A percentile compares a stretch with the other conserved stretches of the same genome.
phyloP scores from a whole-genome alignment of 2,888 invertebrate species.

The Erebia palarica region DNA sequence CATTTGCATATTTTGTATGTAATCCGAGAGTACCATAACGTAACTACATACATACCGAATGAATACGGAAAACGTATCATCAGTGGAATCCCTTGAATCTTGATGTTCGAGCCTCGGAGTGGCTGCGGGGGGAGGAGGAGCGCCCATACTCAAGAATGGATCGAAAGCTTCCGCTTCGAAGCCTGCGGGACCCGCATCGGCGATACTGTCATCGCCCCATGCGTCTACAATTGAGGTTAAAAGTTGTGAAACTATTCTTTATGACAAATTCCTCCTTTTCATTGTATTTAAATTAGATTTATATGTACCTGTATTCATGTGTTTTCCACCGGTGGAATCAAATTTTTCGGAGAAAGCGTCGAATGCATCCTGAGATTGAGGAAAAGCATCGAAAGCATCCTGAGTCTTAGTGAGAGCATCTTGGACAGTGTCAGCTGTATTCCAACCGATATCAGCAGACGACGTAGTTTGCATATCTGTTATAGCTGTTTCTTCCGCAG shows the following conservation, averaged over 20 bases:
- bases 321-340: constrained; percentile 84
- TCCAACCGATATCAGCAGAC: constrained; percentile 56
- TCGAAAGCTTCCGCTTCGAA: constrained; percentile 90
- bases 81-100: constrained; percentile 90
- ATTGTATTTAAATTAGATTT: not conserved
- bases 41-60: constrained; percentile 83
- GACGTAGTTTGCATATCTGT: constrained; percentile 40
- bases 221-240: constrained; percentile 51
- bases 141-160: constrained; percentile 90
- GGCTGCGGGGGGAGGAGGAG: constrained; percentile 87
- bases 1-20: too few species aligned
- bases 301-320: constrained; percentile 58
- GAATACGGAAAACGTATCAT: constrained; percentile 91
- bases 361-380: constrained; percentile 82
- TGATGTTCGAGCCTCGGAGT: constrained; percentile 84
- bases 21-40: too few species aligned
- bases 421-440: constrained; percentile 56
- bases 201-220: constrained; percentile 62
- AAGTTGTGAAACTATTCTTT: not conserved
- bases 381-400: constrained; percentile 88
- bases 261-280: not conserved
- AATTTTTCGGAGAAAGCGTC: constrained; percentile 96
- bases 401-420: constrained; percentile 64
- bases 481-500: constrained; percentile 42
- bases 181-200: constrained; percentile 76